Evolutionary conservation across 2,888 invertebrate genomes (phyloP).

Genomic region (Strigamia maritima): DNA sequence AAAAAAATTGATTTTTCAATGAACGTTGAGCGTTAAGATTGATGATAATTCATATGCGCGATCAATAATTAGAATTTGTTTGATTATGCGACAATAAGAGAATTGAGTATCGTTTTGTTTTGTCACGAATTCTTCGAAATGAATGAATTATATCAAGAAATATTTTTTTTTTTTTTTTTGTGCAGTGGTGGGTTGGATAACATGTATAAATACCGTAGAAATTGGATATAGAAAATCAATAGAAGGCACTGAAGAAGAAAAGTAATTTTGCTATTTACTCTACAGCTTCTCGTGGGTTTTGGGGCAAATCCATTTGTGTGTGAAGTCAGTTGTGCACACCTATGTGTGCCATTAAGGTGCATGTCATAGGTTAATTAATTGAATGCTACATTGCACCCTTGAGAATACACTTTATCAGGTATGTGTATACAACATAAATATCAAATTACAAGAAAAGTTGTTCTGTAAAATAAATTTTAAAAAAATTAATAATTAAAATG

Average conservation of each 20-base stretch:
- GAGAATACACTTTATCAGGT: slow-evolving; percentile 20
- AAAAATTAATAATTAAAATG: not conserved
- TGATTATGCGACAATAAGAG: not conserved
- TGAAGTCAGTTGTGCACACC: slow-evolving; percentile 34
- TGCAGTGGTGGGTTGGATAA: not conserved
- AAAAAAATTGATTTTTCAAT: not conserved
- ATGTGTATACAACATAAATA: not conserved
- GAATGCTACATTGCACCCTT: slow-evolving; percentile 14
- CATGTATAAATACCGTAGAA: slow-evolving; percentile 22
- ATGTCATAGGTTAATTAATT: slow-evolving; percentile 32
- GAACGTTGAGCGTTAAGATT: not conserved
- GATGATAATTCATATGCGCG: not conserved
- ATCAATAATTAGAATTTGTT: slow-evolving; percentile 11
- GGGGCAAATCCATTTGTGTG: slow-evolving; percentile 33
- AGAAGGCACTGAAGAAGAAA: slow-evolving; percentile 31
- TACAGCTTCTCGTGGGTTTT: slow-evolving; percentile 32
- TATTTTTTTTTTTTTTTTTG: not conserved
- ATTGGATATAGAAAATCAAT: slow-evolving; percentile 34
- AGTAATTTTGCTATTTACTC: slow-evolving; percentile 34
- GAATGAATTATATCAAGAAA: not conserved
- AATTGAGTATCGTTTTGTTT: not conserved
- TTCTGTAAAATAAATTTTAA: not conserved
- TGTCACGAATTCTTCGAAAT: not conserved
- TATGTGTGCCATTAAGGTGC: slow-evolving; percentile 32
- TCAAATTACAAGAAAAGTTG: not conserved